Evolutionary conservation across 2,797 vertebrate species (phyloP), one percentile per base, ranked within the genome.

Genomic region (Phrynocephalus forsythii): DNA sequence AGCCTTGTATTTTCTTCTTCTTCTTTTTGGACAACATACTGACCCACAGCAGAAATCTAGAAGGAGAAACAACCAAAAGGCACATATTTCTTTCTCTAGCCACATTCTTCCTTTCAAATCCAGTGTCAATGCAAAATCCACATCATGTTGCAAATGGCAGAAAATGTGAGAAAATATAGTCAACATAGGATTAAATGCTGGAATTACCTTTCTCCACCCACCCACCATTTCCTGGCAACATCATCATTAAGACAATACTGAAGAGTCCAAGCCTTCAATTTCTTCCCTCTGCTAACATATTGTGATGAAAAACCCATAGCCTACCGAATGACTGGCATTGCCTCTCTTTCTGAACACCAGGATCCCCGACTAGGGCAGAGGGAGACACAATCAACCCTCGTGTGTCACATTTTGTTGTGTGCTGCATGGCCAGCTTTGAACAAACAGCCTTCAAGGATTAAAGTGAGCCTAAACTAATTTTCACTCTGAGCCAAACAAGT

Each of bases 31-130:
- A 86, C 90, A 94, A 92, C 72, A 83, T 20, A 87, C 78, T 88
- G 91, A 85, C 86, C 4, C 3, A 56, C 26, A 92, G 92, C 48
- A 15, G 20, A 92, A 93, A 92, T 93, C 56, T 89, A 90, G 33
- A 89, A 86, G 92, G 92, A 88, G 84, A 94, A 94, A 88, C 81
- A 93, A 91, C 92, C 96, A 16, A 33, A 86, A 96, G 95, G 95
- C 94, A 96, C 93, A 87, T 79, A 92, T 91, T 24, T 84, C 52
- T 76, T 24, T 84, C 52, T 76, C 78, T 69, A 26, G 7, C 78
- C 50, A 60, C 13, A 8, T 75, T 73, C 30, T 75, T 85, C 76
- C 48, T 10, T 38, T 56, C 33, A 88, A 81, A 82, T 6, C 18
- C 18, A 66, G 18, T 56, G 8, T 67, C 48, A 66, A 67, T 68